Conservation (phyloP, 2,797 vertebrate genomes). For the Pogoniulus pusillus region DNA sequence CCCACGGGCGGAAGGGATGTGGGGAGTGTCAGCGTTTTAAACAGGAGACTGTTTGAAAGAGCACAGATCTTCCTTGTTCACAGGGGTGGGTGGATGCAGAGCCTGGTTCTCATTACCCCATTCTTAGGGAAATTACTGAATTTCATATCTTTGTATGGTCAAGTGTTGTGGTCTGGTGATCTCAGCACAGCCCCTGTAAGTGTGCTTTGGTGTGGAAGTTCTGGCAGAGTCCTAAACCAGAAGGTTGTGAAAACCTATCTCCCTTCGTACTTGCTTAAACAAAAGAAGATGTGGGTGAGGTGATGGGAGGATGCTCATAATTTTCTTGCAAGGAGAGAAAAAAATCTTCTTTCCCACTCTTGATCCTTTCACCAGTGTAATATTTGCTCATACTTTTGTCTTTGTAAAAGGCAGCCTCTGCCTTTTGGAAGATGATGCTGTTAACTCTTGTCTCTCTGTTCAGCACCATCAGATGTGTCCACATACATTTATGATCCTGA, state of each 20-base stretch:
- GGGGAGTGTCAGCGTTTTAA: slow-evolving; percentile 12
- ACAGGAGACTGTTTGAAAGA: slow-evolving; percentile 9
- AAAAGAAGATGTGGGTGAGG: background rate
- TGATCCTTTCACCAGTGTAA: background rate
- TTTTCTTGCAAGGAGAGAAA: background rate
- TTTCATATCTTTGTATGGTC: background rate
- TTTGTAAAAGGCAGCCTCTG: background rate
- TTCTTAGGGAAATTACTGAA: slow-evolving; percentile 39
- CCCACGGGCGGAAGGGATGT: background rate
- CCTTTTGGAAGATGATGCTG: background rate
- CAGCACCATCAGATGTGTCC: slow-evolving; percentile 87
- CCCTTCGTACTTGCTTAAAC: background rate
- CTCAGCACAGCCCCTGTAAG: background rate
- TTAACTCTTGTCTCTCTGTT: slow-evolving; percentile 35
- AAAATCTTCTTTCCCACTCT: background rate
- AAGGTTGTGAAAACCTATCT: background rate
- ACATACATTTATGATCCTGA: slow-evolving; percentile 94
- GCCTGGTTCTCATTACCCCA: slow-evolving; percentile 1
- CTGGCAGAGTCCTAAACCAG: background rate
- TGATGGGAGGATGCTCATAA: background rate
- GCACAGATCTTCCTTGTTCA: slow-evolving; percentile 33
- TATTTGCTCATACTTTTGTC: background rate
- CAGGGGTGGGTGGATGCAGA: slow-evolving; percentile 11
- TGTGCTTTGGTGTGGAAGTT: slow-evolving; percentile 5
- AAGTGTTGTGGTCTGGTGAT: slow-evolving; percentile 39